Evolutionary conservation across 2,888 invertebrate species (phyloP).

Genomic region (Cryptocephalus primarius): DNA sequence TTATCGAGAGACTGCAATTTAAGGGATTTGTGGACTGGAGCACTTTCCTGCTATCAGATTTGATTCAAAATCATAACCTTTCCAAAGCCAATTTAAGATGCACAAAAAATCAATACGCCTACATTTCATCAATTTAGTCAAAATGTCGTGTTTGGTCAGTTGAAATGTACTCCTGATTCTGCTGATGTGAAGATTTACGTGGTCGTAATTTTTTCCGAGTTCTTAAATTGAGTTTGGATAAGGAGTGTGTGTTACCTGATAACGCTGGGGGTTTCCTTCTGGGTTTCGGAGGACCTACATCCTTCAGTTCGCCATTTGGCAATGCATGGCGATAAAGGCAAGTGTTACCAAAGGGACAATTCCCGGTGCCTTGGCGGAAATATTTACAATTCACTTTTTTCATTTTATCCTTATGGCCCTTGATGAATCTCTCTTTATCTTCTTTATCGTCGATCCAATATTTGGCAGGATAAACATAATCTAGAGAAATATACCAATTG

Average conservation of each 20-base stretch:
- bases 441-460: constrained; percentile 67
- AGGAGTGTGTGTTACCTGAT: not conserved
- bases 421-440: constrained; percentile 61
- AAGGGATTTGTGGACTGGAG: too few relatives aligned
- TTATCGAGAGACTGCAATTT: too few relatives aligned
- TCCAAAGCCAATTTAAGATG: not conserved
- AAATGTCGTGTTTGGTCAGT: too few relatives aligned
- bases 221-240: not conserved
- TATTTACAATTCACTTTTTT: constrained; percentile 55
- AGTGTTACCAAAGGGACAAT: constrained; percentile 73
- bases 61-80: too few relatives aligned
- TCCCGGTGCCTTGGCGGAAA: constrained; percentile 61
- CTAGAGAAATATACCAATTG: constrained; percentile 20
- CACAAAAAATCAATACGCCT: too few relatives aligned
- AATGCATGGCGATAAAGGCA: constrained; percentile 70
- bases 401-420: constrained; percentile 56
- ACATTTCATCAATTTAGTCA: too few relatives aligned
- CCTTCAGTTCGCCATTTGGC: constrained; percentile 56
- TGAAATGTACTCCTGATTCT: too few relatives aligned
- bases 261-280: constrained; percentile 8
- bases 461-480: constrained; percentile 68
- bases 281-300: constrained; percentile 42
- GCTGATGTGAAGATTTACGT: too few relatives aligned
- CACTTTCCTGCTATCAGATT: too few relatives aligned
- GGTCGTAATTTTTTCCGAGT: too few relatives aligned